Conservation (phyloP, 2,113 vertebrate species). For the Scytalopus superciliaris region DNA sequence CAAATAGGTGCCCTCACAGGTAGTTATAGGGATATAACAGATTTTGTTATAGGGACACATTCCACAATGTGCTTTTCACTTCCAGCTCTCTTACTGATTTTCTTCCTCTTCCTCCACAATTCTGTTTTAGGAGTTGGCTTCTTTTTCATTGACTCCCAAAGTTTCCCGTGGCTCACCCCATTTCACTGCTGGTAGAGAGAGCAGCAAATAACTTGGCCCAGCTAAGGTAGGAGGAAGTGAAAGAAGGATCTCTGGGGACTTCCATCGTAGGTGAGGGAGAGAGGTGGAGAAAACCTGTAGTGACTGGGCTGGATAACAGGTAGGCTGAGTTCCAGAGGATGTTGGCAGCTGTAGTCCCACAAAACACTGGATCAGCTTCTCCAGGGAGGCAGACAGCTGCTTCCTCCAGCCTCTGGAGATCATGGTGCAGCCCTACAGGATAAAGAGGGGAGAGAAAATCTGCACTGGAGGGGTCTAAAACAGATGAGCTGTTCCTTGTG, state of each 20-base stretch:
- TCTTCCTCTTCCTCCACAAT: not conserved
- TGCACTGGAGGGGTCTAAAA: not conserved
- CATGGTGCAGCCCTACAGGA: not conserved
- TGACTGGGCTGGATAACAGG: not conserved
- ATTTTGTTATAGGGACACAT: conserved; percentile 7
- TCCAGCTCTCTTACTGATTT: not conserved
- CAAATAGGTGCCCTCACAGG: conserved; percentile 28
- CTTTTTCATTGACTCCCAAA: not conserved
- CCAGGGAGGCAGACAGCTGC: not conserved
- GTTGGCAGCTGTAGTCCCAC: not conserved
- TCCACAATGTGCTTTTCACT: not conserved
- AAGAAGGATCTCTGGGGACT: not conserved
- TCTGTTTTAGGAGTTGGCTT: not conserved
- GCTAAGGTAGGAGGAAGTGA: not conserved
- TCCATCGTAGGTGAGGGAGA: not conserved
- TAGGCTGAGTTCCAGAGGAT: not conserved
- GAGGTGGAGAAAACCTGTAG: not conserved
- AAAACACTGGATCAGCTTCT: not conserved
- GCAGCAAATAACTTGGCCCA: not conserved
- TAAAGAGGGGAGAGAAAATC: not conserved
- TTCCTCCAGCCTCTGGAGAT: not conserved
- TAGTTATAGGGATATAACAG: conserved; percentile 24
- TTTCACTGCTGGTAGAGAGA: not conserved
- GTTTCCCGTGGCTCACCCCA: fast-evolving
- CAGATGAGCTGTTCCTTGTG: not conserved